Conservation (phyloP, 1,140 invertebrate species). For the Anthonomus grandis region DNA sequence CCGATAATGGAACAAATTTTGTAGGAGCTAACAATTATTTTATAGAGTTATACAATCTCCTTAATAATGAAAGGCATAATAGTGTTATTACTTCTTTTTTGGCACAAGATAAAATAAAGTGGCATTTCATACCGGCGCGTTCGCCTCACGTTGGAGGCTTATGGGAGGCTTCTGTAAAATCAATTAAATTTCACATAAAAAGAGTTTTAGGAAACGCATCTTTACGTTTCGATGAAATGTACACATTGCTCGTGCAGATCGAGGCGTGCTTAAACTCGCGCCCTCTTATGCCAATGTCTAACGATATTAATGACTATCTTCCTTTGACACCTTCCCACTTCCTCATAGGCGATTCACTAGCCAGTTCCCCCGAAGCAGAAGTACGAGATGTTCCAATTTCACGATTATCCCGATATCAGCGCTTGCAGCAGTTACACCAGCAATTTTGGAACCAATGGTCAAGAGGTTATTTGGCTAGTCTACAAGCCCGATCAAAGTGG, state of each 20-base stretch:
- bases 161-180: conserved; percentile 48
- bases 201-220: too few relatives aligned
- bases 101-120: too few relatives aligned
- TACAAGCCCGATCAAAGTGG: not conserved
- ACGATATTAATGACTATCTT: conserved; percentile 19
- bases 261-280: conserved; percentile 30
- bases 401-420: too few relatives aligned
- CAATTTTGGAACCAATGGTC: not conserved
- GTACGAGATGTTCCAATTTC: too few relatives aligned
- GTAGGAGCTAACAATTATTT: conserved; percentile 17
- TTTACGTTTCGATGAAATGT: conserved; percentile 13
- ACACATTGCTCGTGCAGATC: conserved; percentile 1
- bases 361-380: too few relatives aligned
- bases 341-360: conserved; percentile 8
- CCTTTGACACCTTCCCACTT: conserved; percentile 4
- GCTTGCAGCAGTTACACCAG: too few relatives aligned
- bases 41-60: conserved; percentile 1
- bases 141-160: conserved; percentile 50
- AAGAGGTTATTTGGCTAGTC: not conserved
- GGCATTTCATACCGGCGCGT: conserved; percentile 49
- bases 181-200: conserved; percentile 43
- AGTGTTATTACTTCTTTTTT: too few relatives aligned
- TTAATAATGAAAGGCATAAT: too few relatives aligned
- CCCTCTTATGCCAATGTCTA: conserved; percentile 23
- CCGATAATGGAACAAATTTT: conserved; percentile 49